These are phyloP conservation scores for Drosophila subpulchrella DNA, from an alignment of 1,140 invertebrate species.

Conservation along the genomic window DNA sequence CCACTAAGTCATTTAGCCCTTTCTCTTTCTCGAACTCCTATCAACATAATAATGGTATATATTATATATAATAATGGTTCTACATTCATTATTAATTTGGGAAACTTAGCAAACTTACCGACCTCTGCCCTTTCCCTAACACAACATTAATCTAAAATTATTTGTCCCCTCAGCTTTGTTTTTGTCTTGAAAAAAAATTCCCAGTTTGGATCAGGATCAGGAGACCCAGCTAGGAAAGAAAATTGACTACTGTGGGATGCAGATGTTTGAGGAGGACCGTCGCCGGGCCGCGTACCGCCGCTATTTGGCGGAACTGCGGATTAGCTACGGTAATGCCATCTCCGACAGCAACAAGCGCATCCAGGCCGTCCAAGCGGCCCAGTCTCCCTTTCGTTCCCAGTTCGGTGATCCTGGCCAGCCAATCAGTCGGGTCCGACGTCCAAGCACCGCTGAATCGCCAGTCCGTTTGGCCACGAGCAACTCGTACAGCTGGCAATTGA, in stretches of 20 bases:
- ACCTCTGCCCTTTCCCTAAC: too few species aligned
- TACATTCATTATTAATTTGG: too few species aligned
- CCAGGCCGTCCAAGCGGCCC: neutral
- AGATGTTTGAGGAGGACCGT: neutral
- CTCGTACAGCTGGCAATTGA: constrained; percentile 37
- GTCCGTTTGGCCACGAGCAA: constrained; percentile 8
- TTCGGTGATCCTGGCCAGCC: too few species aligned
- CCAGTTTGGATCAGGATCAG: neutral
- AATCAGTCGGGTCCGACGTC: neutral
- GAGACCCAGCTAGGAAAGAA: neutral
- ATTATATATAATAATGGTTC: too few species aligned
- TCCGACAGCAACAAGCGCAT: constrained; percentile 32
- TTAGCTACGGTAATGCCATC: constrained; percentile 48
- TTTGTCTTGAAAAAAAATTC: neutral
- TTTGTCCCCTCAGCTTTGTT: neutral
- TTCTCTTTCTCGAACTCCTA: too few species aligned
- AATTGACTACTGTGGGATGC: neutral
- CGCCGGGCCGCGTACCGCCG: constrained; percentile 30
- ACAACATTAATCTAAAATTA: too few species aligned
- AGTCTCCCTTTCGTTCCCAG: neutral
- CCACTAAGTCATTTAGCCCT: too few species aligned
- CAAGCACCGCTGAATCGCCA: neutral
- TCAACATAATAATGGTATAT: too few species aligned
- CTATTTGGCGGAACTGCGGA: constrained; percentile 20
- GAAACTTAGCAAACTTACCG: too few species aligned